Base-by-base conservation (phyloP, 2,888 invertebrate species). In the Aproaerema taeniolella region DNA sequence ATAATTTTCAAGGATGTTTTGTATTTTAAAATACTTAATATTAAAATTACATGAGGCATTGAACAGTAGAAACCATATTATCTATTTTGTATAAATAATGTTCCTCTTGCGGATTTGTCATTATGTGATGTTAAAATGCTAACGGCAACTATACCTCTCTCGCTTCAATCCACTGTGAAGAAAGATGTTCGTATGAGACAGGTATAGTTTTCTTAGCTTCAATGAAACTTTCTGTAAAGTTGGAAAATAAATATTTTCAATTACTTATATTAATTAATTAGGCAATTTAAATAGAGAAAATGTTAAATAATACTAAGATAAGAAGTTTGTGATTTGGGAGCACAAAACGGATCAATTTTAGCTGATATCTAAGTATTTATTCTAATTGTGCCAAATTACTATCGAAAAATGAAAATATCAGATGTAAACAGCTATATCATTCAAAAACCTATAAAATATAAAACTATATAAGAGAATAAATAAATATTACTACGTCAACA, bases 51-150 rank as follows among this genome's bases (percentile, higher is more conserved):
- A 26, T 26, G 25, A 20, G 8, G 16, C 20, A 24, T 32, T 5
- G 28, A 9, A 34, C 50, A 52, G 51, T 58, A 50, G 48, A 56
- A 56, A 55, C 49, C 52, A 48, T 46, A 44, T 38, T 40, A 42
- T 48, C 45, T n/a, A n/a, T n/a, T 59, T 49, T 49, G 47, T 39
- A 36, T n/a, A 42, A 55, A 54, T 57, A 60, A 68, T 65, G 79
- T 81, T 79, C 79, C 77, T 81, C 69, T 59, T 66, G 67, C 46
- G 80, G 80, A 81, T 80, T 81, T 79, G 76, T 77, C 65, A 59
- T 60, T 62, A n/a, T 38, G 43, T 56, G n/a, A 33, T 17, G 6
- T 20, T 25, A 25, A 13, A 13, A 28, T 11, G 11, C n/a, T n/a
- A n/a, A 16, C 14, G 28, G 15, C 26, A 35, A 35, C 9, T 28